phyloP scores from a whole-genome alignment of 2,888 invertebrate species.

The Mellilla xanthometata region DNA sequence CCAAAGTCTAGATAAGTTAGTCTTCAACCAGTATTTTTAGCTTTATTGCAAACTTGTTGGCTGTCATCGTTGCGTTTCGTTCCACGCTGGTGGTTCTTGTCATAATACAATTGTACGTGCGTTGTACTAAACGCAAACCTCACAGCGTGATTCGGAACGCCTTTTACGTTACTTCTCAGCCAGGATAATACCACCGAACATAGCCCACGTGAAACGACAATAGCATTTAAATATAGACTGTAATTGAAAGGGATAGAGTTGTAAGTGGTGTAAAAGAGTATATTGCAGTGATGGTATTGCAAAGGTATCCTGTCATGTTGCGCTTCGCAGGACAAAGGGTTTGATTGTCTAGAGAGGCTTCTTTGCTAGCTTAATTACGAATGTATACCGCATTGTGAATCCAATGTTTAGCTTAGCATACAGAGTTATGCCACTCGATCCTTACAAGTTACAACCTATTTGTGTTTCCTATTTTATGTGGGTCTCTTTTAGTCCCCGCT shows the following conservation, averaged over 20 bases:
- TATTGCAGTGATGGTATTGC: conserved; percentile 30
- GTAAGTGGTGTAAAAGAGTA: conserved; percentile 3
- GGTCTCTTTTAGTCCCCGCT: conserved; percentile 22
- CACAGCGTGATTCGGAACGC: conserved; percentile 64
- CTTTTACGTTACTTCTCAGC: conserved; percentile 55
- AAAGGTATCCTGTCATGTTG: conserved; percentile 49
- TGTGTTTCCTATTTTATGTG: conserved; percentile 36
- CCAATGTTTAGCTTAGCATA: conserved; percentile 30
- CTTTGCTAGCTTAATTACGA: conserved; percentile 61
- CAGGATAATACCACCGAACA: conserved; percentile 33
- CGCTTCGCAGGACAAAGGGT: conserved; percentile 55
- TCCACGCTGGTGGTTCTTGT: conserved; percentile 39
- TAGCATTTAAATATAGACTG: conserved; percentile 1
- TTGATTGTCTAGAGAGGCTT: conserved; percentile 47
- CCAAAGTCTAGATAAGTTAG: not conserved
- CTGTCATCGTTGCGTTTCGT: conserved; percentile 63
- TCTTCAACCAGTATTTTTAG: conserved; percentile 5
- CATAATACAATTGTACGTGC: conserved; percentile 59
- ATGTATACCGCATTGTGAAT: conserved; percentile 51
- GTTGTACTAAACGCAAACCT: conserved; percentile 52
- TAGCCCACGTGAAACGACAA: conserved; percentile 18
- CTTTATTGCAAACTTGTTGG: conserved; percentile 40
- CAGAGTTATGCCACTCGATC: conserved; percentile 23
- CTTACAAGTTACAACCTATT: conserved; percentile 16
- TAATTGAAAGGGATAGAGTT: conserved; percentile 8